A percentile compares a stretch with the other conserved stretches of the same genome.
Conservation (phyloP, 2,888 invertebrate species). For the Chalcosyrphus nemorum region DNA sequence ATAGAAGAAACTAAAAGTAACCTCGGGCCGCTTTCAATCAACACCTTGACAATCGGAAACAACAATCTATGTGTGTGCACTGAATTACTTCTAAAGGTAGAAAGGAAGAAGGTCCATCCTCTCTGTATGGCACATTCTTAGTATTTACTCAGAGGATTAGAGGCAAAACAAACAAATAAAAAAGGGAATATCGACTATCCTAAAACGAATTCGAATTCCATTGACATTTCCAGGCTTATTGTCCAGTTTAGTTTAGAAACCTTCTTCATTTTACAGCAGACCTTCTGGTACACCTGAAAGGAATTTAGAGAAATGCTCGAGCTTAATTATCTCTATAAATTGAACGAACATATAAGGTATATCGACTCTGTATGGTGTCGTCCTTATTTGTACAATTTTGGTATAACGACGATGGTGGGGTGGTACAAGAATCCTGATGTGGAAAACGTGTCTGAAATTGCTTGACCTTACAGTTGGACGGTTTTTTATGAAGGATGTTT, state of each 20-base stretch:
- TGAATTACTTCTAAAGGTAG: slow-evolving; percentile 12
- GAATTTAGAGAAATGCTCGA: slow-evolving; percentile 63
- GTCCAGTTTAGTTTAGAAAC: slow-evolving; percentile 32
- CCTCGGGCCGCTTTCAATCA: slow-evolving; percentile 58
- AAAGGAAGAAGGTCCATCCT: slow-evolving; percentile 14
- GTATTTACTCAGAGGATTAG: slow-evolving; percentile 57
- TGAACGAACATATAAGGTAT: too few relatives aligned
- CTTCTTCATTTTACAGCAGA: neutral
- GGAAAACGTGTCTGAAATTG: slow-evolving; percentile 69
- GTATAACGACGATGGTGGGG: slow-evolving; percentile 10
- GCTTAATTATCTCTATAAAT: slow-evolving; percentile 67
- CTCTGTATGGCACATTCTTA: neutral
- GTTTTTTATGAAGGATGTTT: slow-evolving; percentile 60
- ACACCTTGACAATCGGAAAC: slow-evolving; percentile 69
- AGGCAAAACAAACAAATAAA: slow-evolving; percentile 40
- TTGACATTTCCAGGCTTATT: slow-evolving; percentile 67
- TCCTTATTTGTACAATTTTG: slow-evolving; percentile 8
- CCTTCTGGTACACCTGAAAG: slow-evolving; percentile 51
- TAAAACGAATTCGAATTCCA: slow-evolving; percentile 64
- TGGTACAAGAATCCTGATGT: slow-evolving; percentile 55
- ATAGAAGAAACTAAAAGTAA: slow-evolving; percentile 29
- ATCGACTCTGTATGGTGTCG: slow-evolving; percentile 53
- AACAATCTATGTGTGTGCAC: slow-evolving; percentile 59
- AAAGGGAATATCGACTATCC: neutral
- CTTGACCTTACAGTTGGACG: slow-evolving; percentile 69